phyloP scores from a whole-genome alignment of 2,888 invertebrate genomes.

The Encarsia formosa region DNA sequence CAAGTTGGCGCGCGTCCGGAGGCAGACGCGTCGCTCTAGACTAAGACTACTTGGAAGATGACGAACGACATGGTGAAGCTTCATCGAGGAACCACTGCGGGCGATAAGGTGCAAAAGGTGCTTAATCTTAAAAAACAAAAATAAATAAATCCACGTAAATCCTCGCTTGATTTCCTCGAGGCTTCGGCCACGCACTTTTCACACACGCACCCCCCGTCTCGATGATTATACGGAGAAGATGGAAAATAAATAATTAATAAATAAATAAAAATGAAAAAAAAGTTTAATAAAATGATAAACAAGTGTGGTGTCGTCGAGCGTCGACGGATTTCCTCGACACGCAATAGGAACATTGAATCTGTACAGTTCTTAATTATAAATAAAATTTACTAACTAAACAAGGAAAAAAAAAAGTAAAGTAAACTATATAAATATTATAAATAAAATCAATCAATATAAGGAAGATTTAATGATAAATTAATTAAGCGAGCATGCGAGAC shows the following conservation, averaged over 20 bases:
- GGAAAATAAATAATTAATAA: too few relatives aligned
- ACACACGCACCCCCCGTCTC: slow-evolving; percentile 16
- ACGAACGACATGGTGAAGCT: too few relatives aligned
- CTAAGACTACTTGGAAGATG: too few relatives aligned
- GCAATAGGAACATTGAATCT: slow-evolving; percentile 51
- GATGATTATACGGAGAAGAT: not conserved
- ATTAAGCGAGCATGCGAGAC: too few relatives aligned
- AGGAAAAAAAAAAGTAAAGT: too few relatives aligned
- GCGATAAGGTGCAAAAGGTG: too few relatives aligned
- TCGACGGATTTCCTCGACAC: slow-evolving; percentile 43
- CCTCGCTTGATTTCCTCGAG: too few relatives aligned
- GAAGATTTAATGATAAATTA: slow-evolving; percentile 5
- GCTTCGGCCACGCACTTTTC: slow-evolving; percentile 13
- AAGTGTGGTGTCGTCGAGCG: slow-evolving; percentile 34
- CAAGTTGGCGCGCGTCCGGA: not conserved
- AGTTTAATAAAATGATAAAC: not conserved
- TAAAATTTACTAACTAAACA: slow-evolving; percentile 49
- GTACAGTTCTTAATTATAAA: slow-evolving; percentile 52
- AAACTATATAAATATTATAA: slow-evolving; percentile 39
- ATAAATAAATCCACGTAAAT: too few relatives aligned
- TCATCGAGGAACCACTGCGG: too few relatives aligned
- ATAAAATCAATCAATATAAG: slow-evolving; percentile 37
- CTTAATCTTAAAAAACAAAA: too few relatives aligned
- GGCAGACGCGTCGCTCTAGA: too few relatives aligned
- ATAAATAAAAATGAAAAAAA: not conserved